Base-by-base conservation (phyloP, 2,888 invertebrate species). In the Diadegma fenestrale region DNA sequence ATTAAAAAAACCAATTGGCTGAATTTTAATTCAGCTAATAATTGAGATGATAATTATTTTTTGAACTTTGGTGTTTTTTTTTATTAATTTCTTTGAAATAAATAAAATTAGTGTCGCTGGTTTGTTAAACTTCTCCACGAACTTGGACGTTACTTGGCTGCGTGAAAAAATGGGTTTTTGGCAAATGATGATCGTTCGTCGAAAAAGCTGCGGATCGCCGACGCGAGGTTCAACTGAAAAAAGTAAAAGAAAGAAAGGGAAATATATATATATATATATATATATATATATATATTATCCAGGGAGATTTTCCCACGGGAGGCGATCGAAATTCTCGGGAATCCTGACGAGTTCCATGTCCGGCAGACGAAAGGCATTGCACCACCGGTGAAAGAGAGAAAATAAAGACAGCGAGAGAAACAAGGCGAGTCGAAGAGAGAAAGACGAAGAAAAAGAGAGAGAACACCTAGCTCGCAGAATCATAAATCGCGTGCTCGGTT, bases 401-500 rank as follows among this genome's bases (percentile, higher is more conserved):
- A 54, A 41, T 22, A 58, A 19, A 71, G 61, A 75, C 64, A 78
- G 66, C 37, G 64, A 41, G 48, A 30, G 30, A 69, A 58, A 78
- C 45, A 69, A 48, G 7, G 73, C 8, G 75, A 48, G 19, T 30
- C 17, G 22, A n/a, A 54, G 26, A 33, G 33, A 54, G 26, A 51
- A 22, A 64, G 45, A n/a, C 30, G 33, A 58, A 79, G 33, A 58
- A 33, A 33, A n/a, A 22, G 69, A 68, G 58, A 78, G 69, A 58
- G 63, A 19, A 58, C 37, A 48, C 37, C 82, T 79, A 80, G 58
- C 66, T 68, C 82, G 76, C 37, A 63, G 82, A 85, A 85, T 85
- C 85, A 82, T 85, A 85, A 85, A 85, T 85, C 80, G 76, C 85
- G 80, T 77, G 82, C 54, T 45, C 76, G 66, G 45, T 72, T 61